Percentiles rank a stretch among this genome's conserved stretches.
phyloP scores from a whole-genome alignment of 2,113 vertebrate genomes.

The Cryptomyrus ogoouensis region DNA sequence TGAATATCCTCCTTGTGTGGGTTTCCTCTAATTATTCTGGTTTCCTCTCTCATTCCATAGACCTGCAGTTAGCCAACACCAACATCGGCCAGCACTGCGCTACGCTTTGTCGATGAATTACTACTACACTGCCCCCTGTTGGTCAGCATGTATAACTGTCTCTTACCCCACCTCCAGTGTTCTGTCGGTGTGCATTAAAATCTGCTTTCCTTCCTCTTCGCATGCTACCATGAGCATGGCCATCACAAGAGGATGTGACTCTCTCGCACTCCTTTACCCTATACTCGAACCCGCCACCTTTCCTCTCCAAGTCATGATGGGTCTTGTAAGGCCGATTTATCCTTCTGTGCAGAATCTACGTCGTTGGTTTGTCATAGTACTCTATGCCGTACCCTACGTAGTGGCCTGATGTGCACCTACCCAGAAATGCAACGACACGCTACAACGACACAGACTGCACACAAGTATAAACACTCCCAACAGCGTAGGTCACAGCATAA shows the following conservation, averaged over 20 bases:
- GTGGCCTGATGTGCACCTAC: neutral
- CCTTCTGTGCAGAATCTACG: neutral
- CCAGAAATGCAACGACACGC: neutral
- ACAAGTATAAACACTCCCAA: neutral
- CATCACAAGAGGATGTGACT: neutral
- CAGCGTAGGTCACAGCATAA: neutral
- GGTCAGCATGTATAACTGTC: neutral
- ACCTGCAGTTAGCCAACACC: neutral
- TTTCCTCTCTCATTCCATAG: neutral
- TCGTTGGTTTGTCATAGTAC: neutral
- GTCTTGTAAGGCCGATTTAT: neutral
- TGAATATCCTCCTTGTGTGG: neutral
- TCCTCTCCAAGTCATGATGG: neutral
- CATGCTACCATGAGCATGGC: neutral
- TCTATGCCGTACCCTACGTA: neutral
- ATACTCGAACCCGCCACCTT: neutral
- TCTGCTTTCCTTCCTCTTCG: neutral
- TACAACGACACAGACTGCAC: neutral
- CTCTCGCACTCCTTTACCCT: neutral
- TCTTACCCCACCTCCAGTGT: neutral
- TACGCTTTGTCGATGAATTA: neutral
- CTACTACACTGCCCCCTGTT: neutral
- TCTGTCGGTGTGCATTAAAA: neutral
- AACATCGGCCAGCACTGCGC: neutral
- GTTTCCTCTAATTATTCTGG: neutral